Base-by-base conservation (phyloP, 2,888 invertebrate genomes). In the Scrobipalpa atriplicella region DNA sequence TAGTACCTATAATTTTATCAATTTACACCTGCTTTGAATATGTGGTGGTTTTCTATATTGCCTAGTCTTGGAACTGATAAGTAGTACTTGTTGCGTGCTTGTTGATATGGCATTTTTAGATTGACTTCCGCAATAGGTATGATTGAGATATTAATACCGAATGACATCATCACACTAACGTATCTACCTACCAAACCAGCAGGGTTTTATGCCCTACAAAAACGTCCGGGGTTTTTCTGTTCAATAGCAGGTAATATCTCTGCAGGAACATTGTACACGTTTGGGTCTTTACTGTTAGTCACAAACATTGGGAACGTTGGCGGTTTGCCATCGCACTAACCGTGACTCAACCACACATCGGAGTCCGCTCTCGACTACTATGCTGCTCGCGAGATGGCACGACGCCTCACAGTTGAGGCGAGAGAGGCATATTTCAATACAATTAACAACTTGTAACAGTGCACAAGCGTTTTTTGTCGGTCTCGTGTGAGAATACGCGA, bases 401-500 rank as follows among this genome's bases (percentile, higher is more conserved):
- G 75, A 78, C 73, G 76, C 58, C 38, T 19, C 62, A 19, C 41
- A 71, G 72, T 76, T 75, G 78, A 56, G 52, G 11, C 78, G 77
- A 77, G 77, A 77, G 72, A 75, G 78, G 79, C 81, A 82, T 84
- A 84, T 83, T 85, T 85, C 85, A 84, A 84, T 85, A 86, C 83
- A 87, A 87, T 85, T 86, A 86, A 81, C 81, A 74, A 79, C 81
- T 81, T 71, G 78, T 81, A 81, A 79, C 73, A 71, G 69, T 71
- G 79, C 78, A 81, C 78, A 75, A 78, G 71, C 71, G 72, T 87
- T 90, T 84, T 90, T 89, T 89, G 83, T 83, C 70, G 76, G 77
- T 77, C 77, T 81, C 82, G 83, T 89, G 89, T 88, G 90, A 87
- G 84, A 87, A 87, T 83, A 83, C 76, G 79, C 84, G 90, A 89